Conservation (phyloP, 35 echinoderm and acorn worm species). For the Lytechinus pictus region DNA sequence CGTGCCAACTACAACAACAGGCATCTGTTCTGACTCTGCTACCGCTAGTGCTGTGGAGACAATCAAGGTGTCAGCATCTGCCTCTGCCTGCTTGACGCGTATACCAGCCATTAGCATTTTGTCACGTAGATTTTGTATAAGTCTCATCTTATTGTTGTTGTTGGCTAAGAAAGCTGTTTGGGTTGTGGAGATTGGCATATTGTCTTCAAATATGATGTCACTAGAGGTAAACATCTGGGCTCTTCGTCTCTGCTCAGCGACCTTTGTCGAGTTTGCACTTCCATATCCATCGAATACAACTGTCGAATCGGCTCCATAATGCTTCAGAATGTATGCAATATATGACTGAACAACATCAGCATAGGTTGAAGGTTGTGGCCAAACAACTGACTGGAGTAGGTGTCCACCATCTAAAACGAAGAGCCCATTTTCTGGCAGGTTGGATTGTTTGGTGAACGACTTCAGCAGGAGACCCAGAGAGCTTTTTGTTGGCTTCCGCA, state of each 20-base stretch:
- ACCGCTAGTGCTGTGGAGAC: conserved; percentile 65
- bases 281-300: too few relatives aligned
- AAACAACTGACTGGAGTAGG: conserved; percentile 66
- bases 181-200: too few relatives aligned
- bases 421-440: conserved; percentile 54
- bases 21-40: conserved; percentile 61
- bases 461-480: too few relatives aligned
- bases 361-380: conserved; percentile 65
- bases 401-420: conserved; percentile 73
- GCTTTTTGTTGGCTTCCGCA: too few relatives aligned
- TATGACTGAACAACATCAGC: conserved; percentile 50
- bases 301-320: too few relatives aligned
- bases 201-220: too few relatives aligned
- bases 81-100: conserved; percentile 61
- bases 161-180: too few relatives aligned
- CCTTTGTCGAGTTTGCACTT: too few relatives aligned
- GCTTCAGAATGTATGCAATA: conserved; percentile 55
- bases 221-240: too few relatives aligned
- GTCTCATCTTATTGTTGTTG: conserved; percentile 51
- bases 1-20: conserved; percentile 60
- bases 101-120: conserved; percentile 64
- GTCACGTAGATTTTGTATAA: conserved; percentile 56
- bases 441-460: conserved; percentile 56
- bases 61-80: conserved; percentile 65
- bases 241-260: too few relatives aligned